Base-by-base conservation (phyloP, 2,113 vertebrate species). In the Hyaena hyaena region DNA sequence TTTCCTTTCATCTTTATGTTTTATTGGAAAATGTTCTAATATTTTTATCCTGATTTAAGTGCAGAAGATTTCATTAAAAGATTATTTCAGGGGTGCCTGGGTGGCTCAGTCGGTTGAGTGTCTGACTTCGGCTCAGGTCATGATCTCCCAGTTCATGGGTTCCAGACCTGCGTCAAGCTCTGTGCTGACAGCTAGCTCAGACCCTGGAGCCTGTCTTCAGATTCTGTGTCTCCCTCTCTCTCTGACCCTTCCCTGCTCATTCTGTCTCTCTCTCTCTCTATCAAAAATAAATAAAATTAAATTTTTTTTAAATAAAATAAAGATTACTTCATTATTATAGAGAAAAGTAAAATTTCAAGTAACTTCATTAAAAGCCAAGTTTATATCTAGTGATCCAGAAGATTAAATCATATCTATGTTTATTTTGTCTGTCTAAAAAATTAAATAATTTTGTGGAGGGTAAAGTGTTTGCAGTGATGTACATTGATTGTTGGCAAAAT, bases 61-160 rank as follows among this genome's bases (percentile, higher is more conserved):
- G 90, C 33, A 88, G 5, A 76, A 24, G 14, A 89, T 95, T 94
- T 90, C 92, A 86, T 91, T 74, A 63, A 85, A 58, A 73, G 10
- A 12, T 73, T 91, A 76, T 88, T 90, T 53, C 39, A 39, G 39
- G 39, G 39, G 39, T 39, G 39, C 39, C 39, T 39, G 39, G 39
- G 39, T 39, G 39, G 39, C 39, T 39, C 39, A 39, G 39, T 39
- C 39, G 39, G 39, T 39, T 39, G 39, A 39, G 39, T 39, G 39
- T 39, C 39, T 39, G 39, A 39, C 39, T 39, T 39, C 39, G 39
- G 39, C 39, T 39, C 39, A 39, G 39, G 39, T 39, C 39, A 39
- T 39, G 39, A 39, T 39, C 39, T 39, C 39, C 39, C 39, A 39
- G 39, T 39, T 39, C 39, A 39, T 39, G 39, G 39, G 39, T 39